Evolutionary conservation across 2,113 vertebrate species (phyloP).

Genomic region (Triplophysa tibetana): DNA sequence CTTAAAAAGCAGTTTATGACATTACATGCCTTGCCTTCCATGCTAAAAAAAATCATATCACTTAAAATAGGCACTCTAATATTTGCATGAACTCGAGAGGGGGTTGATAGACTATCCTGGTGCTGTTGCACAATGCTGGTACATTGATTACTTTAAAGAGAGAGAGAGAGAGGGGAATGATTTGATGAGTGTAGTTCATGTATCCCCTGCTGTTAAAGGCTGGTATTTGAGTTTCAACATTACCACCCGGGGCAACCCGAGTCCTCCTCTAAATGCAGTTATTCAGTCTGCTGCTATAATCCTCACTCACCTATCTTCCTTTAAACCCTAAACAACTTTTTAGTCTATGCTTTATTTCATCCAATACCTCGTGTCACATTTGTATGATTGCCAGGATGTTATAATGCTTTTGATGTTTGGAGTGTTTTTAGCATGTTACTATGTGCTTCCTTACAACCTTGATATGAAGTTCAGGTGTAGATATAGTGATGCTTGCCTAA

Average conservation of each 20-base stretch:
- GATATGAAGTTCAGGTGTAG: too few species aligned
- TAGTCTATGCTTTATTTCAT: not conserved
- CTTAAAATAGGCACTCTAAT: constrained; percentile 49
- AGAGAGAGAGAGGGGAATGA: constrained; percentile 54
- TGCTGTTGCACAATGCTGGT: constrained; percentile 48
- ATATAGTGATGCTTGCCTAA: too few species aligned
- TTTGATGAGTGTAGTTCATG: constrained; percentile 57
- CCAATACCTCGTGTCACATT: too few species aligned
- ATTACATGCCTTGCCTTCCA: constrained; percentile 27
- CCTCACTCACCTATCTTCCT: constrained; percentile 32
- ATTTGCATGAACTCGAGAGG: constrained; percentile 55
- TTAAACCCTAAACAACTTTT: constrained; percentile 26
- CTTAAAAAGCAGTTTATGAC: not conserved
- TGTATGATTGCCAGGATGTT: not conserved
- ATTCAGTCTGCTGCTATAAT: constrained; percentile 36
- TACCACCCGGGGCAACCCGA: constrained; percentile 48
- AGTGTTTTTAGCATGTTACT: not conserved
- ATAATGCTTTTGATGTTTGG: not conserved
- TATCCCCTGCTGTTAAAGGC: constrained; percentile 56
- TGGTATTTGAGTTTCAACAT: constrained; percentile 54
- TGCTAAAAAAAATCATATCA: constrained; percentile 40
- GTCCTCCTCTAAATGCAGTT: constrained; percentile 39
- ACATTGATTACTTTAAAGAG: constrained; percentile 56
- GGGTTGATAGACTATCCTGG: constrained; percentile 57
- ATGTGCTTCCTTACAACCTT: not conserved